These are phyloP conservation scores for Euproctis similis DNA, from an alignment of 2,888 invertebrate species.

Conservation along the genomic window DNA sequence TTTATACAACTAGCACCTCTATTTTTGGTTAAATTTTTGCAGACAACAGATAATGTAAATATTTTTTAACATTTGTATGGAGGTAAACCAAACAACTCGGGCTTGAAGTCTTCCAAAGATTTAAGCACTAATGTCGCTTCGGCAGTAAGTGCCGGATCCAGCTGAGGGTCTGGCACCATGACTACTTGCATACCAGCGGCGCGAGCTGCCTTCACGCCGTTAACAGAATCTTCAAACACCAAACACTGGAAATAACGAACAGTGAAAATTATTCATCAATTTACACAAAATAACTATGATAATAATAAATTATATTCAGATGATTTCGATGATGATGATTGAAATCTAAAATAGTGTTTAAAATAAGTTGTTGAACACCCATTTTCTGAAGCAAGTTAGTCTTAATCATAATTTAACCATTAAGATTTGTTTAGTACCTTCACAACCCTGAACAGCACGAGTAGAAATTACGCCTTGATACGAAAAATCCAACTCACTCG, in stretches of 20 bases:
- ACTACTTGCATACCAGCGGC: conserved; percentile 91
- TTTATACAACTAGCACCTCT: not conserved
- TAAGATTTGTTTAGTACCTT: no score
- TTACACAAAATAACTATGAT: no score
- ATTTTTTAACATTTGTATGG: conserved; percentile 33
- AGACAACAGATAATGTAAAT: no score
- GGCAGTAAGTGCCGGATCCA: conserved; percentile 39
- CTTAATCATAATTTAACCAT: no score
- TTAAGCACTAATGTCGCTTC: conserved; percentile 81
- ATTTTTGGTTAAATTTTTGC: not conserved
- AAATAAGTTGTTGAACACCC: no score
- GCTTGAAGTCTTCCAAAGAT: conserved; percentile 85
- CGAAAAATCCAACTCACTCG: no score
- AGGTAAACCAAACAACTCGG: conserved; percentile 90
- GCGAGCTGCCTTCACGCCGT: conserved; percentile 86
- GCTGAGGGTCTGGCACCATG: conserved; percentile 82
- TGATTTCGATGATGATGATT: no score
- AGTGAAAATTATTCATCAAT: not conserved
- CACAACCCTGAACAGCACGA: no score
- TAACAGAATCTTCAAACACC: conserved; percentile 93
- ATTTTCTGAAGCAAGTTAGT: no score
- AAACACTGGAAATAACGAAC: conserved; percentile 75
- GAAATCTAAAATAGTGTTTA: no score
- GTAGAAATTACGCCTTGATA: no score
- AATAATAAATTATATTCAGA: no score